Evolutionary conservation across 2,797 vertebrate genomes (phyloP).

Genomic region (Hapalemur alaotrensis): DNA sequence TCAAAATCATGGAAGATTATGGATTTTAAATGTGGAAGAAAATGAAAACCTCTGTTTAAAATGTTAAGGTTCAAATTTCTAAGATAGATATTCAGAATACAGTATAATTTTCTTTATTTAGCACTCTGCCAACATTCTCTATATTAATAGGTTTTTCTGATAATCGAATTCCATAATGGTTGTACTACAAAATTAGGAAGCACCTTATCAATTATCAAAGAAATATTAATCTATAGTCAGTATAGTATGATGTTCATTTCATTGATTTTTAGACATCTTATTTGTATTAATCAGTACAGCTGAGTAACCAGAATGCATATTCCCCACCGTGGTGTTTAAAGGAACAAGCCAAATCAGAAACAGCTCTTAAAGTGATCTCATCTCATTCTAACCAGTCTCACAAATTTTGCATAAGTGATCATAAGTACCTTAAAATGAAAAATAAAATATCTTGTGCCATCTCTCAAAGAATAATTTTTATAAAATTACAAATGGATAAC

Average conservation of each 20-base stretch:
- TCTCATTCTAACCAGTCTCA: constrained; percentile 33
- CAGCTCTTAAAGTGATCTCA: constrained; percentile 32
- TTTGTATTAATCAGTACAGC: neutral
- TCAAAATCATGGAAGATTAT: constrained; percentile 26
- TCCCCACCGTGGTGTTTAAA: constrained; percentile 17
- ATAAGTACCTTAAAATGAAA: constrained; percentile 32
- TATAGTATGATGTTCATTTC: neutral
- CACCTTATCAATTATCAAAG: constrained; percentile 35
- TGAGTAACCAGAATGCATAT: constrained; percentile 2
- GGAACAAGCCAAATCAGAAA: constrained; percentile 43
- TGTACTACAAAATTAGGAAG: constrained; percentile 41
- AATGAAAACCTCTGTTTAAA: constrained; percentile 42
- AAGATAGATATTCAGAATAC: neutral
- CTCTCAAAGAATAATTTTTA: constrained; percentile 36
- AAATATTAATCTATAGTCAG: constrained; percentile 10
- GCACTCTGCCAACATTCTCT: neutral
- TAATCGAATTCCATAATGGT: constrained; percentile 16
- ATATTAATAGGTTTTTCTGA: neutral
- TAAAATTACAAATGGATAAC: constrained; percentile 27
- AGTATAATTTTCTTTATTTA: neutral
- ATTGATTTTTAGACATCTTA: constrained; percentile 26
- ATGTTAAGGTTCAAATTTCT: constrained; percentile 36
- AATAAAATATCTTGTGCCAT: neutral
- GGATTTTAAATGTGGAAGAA: constrained; percentile 36
- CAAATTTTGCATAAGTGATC: constrained; percentile 20